phyloP scores from a whole-genome alignment of 1,140 invertebrate species.

The Bombyx mori region DNA sequence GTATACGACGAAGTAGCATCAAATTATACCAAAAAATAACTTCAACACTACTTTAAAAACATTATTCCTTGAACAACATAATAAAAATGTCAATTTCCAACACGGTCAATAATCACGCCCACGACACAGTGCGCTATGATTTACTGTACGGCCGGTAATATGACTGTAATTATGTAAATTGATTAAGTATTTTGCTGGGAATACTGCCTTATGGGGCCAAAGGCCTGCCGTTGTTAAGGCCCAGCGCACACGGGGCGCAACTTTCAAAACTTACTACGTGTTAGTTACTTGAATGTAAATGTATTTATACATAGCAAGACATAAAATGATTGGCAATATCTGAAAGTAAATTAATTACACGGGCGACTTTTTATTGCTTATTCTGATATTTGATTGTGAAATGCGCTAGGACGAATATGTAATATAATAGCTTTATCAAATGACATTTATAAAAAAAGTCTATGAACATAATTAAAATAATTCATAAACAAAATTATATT shows the following conservation, averaged over 20 bases:
- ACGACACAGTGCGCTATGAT: slow-evolving; percentile 8
- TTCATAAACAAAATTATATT: too few species aligned
- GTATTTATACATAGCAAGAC: too few species aligned
- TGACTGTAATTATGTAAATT: slow-evolving; percentile 14
- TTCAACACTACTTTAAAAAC: slow-evolving; percentile 4
- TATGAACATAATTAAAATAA: too few species aligned
- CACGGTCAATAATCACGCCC: slow-evolving; percentile 13
- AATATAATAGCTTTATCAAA: not conserved
- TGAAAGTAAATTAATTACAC: not conserved
- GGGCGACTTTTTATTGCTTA: not conserved
- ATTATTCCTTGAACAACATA: slow-evolving; percentile 6
- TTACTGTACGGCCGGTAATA: slow-evolving; percentile 9
- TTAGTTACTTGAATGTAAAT: not conserved
- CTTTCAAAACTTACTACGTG: not conserved
- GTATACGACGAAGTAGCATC: too few species aligned
- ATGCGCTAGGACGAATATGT: not conserved
- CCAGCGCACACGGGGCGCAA: not conserved
- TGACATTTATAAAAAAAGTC: not conserved
- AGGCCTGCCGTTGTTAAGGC: not conserved
- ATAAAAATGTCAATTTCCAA: slow-evolving; percentile 11
- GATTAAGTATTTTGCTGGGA: slow-evolving; percentile 10
- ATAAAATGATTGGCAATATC: not conserved
- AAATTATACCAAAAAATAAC: not conserved
- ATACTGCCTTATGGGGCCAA: slow-evolving; percentile 5
- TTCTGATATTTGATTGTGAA: not conserved